Evolutionary conservation across 2,113 vertebrate genomes (phyloP), one percentile per base, ranked within the genome.

Genomic region (Rhombomys opimus): DNA sequence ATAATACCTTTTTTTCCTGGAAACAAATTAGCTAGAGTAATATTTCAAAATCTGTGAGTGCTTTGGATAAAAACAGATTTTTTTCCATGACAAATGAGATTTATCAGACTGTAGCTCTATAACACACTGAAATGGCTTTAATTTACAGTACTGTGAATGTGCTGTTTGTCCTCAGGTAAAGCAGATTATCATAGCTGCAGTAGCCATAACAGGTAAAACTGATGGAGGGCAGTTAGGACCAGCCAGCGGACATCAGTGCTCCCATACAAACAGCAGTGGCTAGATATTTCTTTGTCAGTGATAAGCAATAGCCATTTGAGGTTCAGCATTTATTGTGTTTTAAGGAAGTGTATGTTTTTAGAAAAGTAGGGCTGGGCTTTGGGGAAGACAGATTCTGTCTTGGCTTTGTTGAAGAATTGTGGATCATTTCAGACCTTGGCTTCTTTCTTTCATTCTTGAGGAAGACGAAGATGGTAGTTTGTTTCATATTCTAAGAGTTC

Each of bases 21-120:
- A 95, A 95, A 93, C 41, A 89, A 90, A 94, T 96, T 93, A 85
- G 12, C 27, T 95, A 38, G 59, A n/a, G 70, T 32, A 78, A 5
- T 84, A 93, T 96, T 96, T 96, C 70, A 97, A 91, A 96, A 90
- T 93, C 41, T 93, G 4, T 89, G 87, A 91, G 25, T 50, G 70
- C 95, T 27, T 96, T 95, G 63, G 57, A 73, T 96, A 90, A 93
- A 94, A 84, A 75, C 20, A 89, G 25, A 75, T 59, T 93, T 18
- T 87, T 85, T 94, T 91, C 81, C 73, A 80, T 85, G 68, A 95
- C 63, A 80, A 91, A 41, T 97, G 57, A 94, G 59, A 84, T 92
- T 85, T 77, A 80, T 91, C 23, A 68, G 63, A 77, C 41, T 76
- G n/a, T 67, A 75, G 0, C 63, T 61, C 6, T 77, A 10, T 87